Conservation (phyloP, 2,113 vertebrate species). For the Myrmophylax atrothorax region DNA sequence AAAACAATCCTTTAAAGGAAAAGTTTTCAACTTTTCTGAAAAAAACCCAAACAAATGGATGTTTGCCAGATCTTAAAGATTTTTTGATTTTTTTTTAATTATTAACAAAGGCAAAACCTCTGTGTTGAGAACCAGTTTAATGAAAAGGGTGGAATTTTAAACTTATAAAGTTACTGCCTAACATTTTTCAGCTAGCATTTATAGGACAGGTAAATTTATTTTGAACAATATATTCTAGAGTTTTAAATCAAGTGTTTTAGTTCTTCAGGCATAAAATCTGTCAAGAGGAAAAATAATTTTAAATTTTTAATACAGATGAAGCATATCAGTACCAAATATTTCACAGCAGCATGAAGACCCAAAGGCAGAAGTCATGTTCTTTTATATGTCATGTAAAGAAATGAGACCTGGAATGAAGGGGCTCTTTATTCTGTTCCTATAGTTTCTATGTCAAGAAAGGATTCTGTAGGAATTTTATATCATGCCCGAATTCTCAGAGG, state of each 20-base stretch:
- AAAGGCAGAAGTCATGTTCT: not conserved
- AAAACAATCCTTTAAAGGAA: not conserved
- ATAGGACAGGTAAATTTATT: not conserved
- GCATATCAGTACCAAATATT: not conserved
- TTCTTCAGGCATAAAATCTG: not conserved
- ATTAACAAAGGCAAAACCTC: not conserved
- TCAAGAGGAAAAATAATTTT: not conserved
- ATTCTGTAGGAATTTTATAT: not conserved
- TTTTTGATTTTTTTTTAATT: not conserved
- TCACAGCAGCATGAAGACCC: not conserved
- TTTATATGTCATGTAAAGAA: not conserved
- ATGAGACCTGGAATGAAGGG: not conserved
- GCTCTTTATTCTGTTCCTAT: not conserved
- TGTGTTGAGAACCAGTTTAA: not conserved
- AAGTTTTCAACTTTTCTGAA: not conserved
- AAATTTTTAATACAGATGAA: not conserved
- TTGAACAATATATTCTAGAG: not conserved
- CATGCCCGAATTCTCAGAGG: not conserved
- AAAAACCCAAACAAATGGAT: not conserved
- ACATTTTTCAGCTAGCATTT: not conserved
- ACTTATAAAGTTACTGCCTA: not conserved
- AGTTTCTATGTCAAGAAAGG: not conserved
- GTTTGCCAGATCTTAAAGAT: not conserved
- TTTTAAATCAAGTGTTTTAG: not conserved
- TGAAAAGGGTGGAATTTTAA: not conserved